These are phyloP conservation scores for Aepyceros melampus DNA, from an alignment of 2,113 vertebrate species.

Conservation along the genomic window DNA sequence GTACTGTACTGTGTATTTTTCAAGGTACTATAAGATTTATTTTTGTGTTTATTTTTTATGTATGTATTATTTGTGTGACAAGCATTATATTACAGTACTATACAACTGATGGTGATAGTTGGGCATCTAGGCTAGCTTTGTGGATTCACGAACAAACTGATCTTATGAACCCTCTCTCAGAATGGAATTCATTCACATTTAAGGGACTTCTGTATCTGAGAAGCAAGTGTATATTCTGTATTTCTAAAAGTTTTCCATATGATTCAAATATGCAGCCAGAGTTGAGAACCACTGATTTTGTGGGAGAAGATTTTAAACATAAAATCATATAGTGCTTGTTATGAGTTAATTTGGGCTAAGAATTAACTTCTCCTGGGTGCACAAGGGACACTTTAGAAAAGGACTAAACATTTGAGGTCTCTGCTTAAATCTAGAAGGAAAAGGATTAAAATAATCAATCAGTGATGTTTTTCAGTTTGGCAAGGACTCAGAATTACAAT, in stretches of 20 bases:
- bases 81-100: not conserved
- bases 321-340: not conserved
- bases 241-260: not conserved
- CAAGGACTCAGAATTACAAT: not conserved
- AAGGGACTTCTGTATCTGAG: not conserved
- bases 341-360: not conserved
- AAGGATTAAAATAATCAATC: not conserved
- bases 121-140: not conserved
- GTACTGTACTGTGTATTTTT: not conserved
- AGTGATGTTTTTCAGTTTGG: not conserved
- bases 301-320: not conserved
- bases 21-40: not conserved
- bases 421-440: not conserved
- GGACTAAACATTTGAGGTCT: not conserved
- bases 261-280: not conserved
- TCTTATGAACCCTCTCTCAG: not conserved
- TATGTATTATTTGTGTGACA: not conserved
- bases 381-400: not conserved
- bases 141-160: not conserved
- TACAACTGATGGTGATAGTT: not conserved
- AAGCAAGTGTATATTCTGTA: not conserved
- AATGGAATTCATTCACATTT: not conserved
- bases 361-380: not conserved
- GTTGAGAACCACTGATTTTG: not conserved
- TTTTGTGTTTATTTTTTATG: not conserved